These are phyloP conservation scores for Mormyrus hasselquistii DNA, from an alignment of 2,797 vertebrate genomes.

Conservation along the genomic window DNA sequence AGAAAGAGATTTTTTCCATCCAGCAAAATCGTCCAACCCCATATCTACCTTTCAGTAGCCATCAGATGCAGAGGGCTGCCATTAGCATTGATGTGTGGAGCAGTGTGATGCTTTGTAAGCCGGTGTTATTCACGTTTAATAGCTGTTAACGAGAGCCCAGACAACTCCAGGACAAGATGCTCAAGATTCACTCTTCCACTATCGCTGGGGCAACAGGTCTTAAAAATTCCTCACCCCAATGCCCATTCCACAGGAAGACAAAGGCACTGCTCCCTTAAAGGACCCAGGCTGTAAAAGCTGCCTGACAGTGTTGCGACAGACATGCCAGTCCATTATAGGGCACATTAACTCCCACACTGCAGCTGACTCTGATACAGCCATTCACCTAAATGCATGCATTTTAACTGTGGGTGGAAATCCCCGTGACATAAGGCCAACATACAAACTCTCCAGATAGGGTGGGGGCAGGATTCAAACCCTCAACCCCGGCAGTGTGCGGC, in stretches of 20 bases:
- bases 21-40: not conserved
- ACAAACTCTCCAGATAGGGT: not conserved
- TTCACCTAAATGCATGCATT: not conserved
- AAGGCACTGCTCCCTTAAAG: constrained; percentile 51
- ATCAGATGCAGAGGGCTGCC: not conserved
- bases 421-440: not conserved
- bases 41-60: not conserved
- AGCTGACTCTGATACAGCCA: not conserved
- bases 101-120: constrained; percentile 37
- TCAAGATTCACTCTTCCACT: constrained; percentile 15
- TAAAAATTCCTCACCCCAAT: constrained; percentile 48
- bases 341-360: not conserved
- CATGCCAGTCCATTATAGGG: not conserved
- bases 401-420: not conserved
- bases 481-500: not conserved
- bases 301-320: constrained; percentile 34
- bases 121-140: constrained; percentile 32
- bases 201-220: constrained; percentile 52
- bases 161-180: constrained; percentile 20
- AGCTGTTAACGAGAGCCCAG: constrained; percentile 17
- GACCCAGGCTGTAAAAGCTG: constrained; percentile 45
- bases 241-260: constrained; percentile 52
- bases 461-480: not conserved
- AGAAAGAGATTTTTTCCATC: not conserved
- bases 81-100: not conserved